Conservation (phyloP, 2,113 vertebrate species). For the Megaptera novaeangliae region DNA sequence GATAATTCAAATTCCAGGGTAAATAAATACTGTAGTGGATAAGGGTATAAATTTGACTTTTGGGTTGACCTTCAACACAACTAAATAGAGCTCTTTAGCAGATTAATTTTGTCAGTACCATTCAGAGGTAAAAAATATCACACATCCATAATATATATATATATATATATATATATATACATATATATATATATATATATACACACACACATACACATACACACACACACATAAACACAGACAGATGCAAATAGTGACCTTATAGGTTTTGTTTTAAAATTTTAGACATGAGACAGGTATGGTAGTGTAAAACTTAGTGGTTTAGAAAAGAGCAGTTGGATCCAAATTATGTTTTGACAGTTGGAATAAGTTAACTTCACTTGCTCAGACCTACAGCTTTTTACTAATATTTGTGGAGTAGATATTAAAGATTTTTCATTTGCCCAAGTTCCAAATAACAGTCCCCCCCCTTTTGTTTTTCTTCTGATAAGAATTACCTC, state of each 20-base stretch:
- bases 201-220: accelerated
- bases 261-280: neutral
- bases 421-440: neutral
- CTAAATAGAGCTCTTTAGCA: neutral
- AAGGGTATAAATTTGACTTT: neutral
- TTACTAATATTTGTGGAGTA: neutral
- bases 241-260: neutral
- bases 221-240: neutral
- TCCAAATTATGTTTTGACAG: neutral
- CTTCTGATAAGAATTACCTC: neutral
- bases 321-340: neutral
- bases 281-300: neutral
- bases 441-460: neutral
- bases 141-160: neutral
- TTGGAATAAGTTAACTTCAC: neutral
- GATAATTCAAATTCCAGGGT: neutral
- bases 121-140: neutral
- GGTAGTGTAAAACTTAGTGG: neutral
- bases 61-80: neutral
- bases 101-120: neutral
- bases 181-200: no score
- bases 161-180: no score
- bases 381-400: neutral
- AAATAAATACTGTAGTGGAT: neutral
- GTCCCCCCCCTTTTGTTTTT: neutral